A percentile compares a stretch with the other conserved stretches of the same genome.
Evolutionary conservation across 1,140 invertebrate species (phyloP).

Genomic region (Acyrthosiphon pisum): DNA sequence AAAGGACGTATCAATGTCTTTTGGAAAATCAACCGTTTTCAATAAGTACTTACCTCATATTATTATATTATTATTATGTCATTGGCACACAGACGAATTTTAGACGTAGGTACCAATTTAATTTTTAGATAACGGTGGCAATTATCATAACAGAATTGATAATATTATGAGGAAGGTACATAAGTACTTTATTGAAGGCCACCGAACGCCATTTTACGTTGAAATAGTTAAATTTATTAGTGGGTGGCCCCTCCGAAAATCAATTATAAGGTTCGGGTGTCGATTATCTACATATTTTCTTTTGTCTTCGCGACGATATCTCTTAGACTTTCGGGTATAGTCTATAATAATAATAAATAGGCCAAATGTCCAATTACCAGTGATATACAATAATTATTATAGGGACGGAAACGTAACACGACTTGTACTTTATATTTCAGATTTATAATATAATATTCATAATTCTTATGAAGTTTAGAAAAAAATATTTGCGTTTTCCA

Average conservation of each 20-base stretch:
- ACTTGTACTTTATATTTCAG: neutral
- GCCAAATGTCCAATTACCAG: neutral
- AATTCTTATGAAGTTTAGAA: neutral
- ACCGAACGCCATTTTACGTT: neutral
- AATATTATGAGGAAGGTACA: neutral
- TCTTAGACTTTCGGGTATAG: neutral
- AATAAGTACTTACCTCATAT: neutral
- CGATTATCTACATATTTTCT: neutral
- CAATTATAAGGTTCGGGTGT: neutral
- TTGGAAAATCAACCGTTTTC: neutral
- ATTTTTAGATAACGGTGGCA: neutral
- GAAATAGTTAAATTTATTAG: neutral
- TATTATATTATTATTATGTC: neutral
- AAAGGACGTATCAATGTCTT: neutral
- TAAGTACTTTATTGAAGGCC: neutral
- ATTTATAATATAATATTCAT: neutral
- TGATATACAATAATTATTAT: neutral
- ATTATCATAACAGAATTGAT: neutral
- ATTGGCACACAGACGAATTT: neutral
- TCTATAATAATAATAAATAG: neutral
- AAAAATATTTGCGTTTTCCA: neutral
- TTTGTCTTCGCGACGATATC: neutral
- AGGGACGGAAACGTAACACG: neutral
- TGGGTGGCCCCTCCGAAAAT: no score
- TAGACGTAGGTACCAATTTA: neutral